phyloP scores from a whole-genome alignment of 2,888 invertebrate species.

The Apotomis betuletana region DNA sequence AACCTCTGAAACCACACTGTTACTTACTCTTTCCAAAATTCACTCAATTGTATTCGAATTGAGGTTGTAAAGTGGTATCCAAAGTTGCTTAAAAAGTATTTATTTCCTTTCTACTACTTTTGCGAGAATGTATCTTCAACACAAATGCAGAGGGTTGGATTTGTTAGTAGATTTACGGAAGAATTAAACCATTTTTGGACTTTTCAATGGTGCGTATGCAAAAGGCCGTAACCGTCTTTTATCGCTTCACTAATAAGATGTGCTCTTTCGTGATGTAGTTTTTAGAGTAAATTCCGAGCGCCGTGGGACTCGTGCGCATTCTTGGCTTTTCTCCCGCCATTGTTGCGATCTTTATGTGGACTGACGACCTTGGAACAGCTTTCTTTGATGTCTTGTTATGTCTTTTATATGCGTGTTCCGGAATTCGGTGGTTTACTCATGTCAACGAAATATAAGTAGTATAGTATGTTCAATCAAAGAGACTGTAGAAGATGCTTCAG shows the following conservation, averaged over 20 bases:
- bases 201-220: background rate
- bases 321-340: conserved; percentile 44
- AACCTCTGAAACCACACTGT: too few relatives aligned
- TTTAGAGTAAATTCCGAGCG: conserved; percentile 41
- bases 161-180: too few relatives aligned
- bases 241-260: background rate
- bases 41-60: conserved; percentile 1
- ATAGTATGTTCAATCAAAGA: too few relatives aligned
- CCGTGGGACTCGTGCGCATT: conserved; percentile 28
- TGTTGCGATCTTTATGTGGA: conserved; percentile 52
- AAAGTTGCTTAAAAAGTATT: too few relatives aligned
- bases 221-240: background rate
- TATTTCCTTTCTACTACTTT: too few relatives aligned
- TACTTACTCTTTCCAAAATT: background rate
- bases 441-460: too few relatives aligned
- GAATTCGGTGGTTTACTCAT: background rate
- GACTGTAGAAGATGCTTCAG: too few relatives aligned
- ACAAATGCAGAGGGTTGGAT: too few relatives aligned
- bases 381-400: conserved; percentile 50
- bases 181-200: background rate
- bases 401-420: background rate
- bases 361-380: conserved; percentile 55
- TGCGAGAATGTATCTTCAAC: too few relatives aligned
- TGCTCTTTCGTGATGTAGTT: conserved; percentile 30
- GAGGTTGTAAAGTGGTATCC: background rate